Evolutionary conservation across 2,797 vertebrate species (phyloP), one percentile per base, ranked within the genome.

Genomic region (Enteromius afrohamiltoni): DNA sequence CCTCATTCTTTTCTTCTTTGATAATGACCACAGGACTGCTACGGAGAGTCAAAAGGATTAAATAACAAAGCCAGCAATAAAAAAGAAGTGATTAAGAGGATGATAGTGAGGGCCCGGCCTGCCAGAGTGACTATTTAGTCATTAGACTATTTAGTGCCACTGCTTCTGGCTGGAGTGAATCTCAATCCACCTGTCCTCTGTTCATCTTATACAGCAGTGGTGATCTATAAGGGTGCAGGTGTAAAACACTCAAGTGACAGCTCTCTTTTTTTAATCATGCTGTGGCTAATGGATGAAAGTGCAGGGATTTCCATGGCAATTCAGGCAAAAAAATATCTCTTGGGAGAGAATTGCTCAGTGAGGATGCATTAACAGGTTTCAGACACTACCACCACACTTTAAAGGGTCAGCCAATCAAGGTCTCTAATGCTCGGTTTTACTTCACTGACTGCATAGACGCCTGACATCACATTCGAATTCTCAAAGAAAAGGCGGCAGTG

Each of bases 351-450:
- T 79, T 87, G 79, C 85, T 85, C 85, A 88, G 89, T 89, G 87
- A 86, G 85, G 80, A 87, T 83, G 85, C 88, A 84, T 90, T 92
- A 80, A 87, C 86, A 85, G 85, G 85, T 92, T 89, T 87, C 91
- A 92, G 86, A 84, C 40, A 71, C 77, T 10, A 89, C 90, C 86
- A 84, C 45, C 79, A 83, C 81, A 87, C 87, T 88, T 88, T 83
- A 87, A 86, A 89, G 81, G 88, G 90, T 89, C 89, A 91, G 89
- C 87, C 83, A 88, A 88, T 92, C 88, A 91, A 87, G 87, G 85
- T 84, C 89, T 93, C 80, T 89, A 85, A 90, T 87, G 91, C 91
- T 89, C 65, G 86, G 85, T 93, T 89, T 86, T 82, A 84, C 91
- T 89, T 87, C 88, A 85, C 85, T 83, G 87, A 64, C 40, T 64